Evolutionary conservation across 1,140 invertebrate genomes (phyloP), one percentile per base, ranked within the genome.

Genomic region (Anastrepha ludens): DNA sequence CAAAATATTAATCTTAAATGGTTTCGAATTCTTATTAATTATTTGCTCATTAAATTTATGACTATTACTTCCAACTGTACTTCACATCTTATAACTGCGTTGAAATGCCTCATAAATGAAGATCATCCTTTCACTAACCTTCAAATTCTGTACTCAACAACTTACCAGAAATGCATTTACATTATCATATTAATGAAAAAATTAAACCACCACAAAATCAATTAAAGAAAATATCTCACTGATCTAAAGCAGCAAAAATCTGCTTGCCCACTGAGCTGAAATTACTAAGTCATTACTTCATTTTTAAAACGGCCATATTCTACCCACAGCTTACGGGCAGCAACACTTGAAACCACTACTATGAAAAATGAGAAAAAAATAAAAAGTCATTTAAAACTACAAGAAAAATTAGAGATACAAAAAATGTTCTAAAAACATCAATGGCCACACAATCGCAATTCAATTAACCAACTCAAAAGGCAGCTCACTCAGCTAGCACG

Each of bases 51-150:
- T 29, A 29, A 29, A 29, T 29, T 29, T 29, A 29, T 29, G 29
- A 29, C 0, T 29, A 29, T 29, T 29, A 29, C 29, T 29, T 29
- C 29, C 29, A 29, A 29, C 29, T 55, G 6, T 55, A 55, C 50
- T 55, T 55, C 6, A 55, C 6, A 55, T 55, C 11, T 55, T 55
- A 55, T 55, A 55, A 8, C 2, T 55, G 50, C 6, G 6, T 55
- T 55, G 50, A 55, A 55, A 11, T 11, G 44, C 67, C 17, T 44
- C 67, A 15, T 39, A 67, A 67, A 39, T 39, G 65, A n/a, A 41
- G 67, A 44, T 41, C 67, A 74, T 44, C 67, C 39, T 74, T 44
- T 74, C 67, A 74, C 67, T 74, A 3, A 44, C 67, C 67, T 74
- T 47, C 13, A 74, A 74, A 74, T 47, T 11, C 6, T 13, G 17